Conservation (phyloP, 2,888 invertebrate genomes). For the Scotopteryx bipunctaria region DNA sequence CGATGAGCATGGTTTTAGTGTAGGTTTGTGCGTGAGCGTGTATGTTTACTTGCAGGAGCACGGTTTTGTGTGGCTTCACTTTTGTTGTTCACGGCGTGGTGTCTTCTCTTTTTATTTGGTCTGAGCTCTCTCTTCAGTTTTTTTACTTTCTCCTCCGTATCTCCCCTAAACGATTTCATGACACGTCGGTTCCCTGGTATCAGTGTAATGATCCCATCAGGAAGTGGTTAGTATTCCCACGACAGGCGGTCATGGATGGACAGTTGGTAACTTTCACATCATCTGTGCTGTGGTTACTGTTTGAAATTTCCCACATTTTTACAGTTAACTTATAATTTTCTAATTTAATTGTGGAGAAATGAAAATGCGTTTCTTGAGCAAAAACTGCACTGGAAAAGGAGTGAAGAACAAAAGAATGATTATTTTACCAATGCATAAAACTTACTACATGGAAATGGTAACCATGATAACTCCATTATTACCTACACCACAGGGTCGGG, state of each 20-base stretch:
- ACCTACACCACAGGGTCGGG: too few relatives aligned
- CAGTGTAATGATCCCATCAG: constrained; percentile 47
- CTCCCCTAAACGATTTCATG: not conserved
- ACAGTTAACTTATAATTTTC: constrained; percentile 16
- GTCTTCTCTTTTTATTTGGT: too few relatives aligned
- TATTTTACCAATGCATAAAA: constrained; percentile 2
- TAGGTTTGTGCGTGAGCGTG: too few relatives aligned
- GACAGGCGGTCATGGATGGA: constrained; percentile 48
- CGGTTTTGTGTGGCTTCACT: too few relatives aligned
- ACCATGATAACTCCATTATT: too few relatives aligned
- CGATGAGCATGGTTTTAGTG: too few relatives aligned
- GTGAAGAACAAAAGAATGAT: constrained; percentile 3
- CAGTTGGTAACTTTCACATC: constrained; percentile 37
- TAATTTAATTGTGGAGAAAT: constrained; percentile 19
- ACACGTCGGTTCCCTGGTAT: constrained; percentile 12
- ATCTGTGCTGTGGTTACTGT: constrained; percentile 23
- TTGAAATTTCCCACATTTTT: constrained; percentile 25
- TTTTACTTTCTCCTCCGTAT: too few relatives aligned
- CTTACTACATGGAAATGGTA: too few relatives aligned
- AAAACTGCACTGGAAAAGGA: constrained; percentile 1
- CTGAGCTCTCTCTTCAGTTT: too few relatives aligned
- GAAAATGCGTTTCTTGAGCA: not conserved
- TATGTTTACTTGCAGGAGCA: too few relatives aligned
- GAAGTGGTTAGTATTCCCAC: constrained; percentile 49
- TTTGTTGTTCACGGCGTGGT: too few relatives aligned